phyloP scores from a whole-genome alignment of 2,797 vertebrate species.

The Catharus ustulatus region DNA sequence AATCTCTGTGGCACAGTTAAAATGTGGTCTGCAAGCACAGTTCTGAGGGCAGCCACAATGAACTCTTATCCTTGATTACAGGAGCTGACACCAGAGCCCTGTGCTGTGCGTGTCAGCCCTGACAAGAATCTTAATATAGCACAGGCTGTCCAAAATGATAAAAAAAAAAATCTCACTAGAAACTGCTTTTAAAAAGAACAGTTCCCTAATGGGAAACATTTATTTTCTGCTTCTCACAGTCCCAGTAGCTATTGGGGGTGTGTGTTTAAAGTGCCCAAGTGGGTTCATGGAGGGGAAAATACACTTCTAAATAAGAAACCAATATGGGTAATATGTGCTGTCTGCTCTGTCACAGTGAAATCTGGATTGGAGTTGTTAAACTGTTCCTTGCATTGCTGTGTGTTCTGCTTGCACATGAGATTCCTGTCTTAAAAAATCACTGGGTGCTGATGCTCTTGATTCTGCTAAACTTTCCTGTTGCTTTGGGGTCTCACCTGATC shows the following conservation, averaged over 20 bases:
- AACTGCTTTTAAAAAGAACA: background rate
- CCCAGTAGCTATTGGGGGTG: slow-evolving; percentile 53
- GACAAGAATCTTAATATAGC: background rate
- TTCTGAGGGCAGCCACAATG: slow-evolving; percentile 43
- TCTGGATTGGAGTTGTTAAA: background rate
- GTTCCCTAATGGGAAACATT: slow-evolving; percentile 1
- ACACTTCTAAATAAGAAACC: background rate
- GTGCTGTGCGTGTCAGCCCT: background rate
- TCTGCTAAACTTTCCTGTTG: background rate
- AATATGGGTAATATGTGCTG: background rate
- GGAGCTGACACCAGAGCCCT: slow-evolving; percentile 20
- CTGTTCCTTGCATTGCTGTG: background rate
- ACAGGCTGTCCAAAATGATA: slow-evolving; percentile 16
- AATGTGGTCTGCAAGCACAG: slow-evolving; percentile 43
- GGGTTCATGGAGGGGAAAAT: background rate
- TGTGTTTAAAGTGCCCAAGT: background rate
- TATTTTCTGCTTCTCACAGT: slow-evolving; percentile 70
- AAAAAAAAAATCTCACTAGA: background rate
- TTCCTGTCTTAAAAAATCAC: background rate
- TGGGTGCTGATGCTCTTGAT: slow-evolving; percentile 3
- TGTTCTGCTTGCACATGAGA: slow-evolving; percentile 16
- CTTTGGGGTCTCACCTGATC: background rate
- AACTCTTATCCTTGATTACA: background rate
- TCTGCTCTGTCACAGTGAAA: slow-evolving; percentile 8
- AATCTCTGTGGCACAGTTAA: slow-evolving; percentile 57